These are phyloP conservation scores for Anhinga anhinga DNA, from an alignment of 2,113 vertebrate genomes.

Conservation along the genomic window DNA sequence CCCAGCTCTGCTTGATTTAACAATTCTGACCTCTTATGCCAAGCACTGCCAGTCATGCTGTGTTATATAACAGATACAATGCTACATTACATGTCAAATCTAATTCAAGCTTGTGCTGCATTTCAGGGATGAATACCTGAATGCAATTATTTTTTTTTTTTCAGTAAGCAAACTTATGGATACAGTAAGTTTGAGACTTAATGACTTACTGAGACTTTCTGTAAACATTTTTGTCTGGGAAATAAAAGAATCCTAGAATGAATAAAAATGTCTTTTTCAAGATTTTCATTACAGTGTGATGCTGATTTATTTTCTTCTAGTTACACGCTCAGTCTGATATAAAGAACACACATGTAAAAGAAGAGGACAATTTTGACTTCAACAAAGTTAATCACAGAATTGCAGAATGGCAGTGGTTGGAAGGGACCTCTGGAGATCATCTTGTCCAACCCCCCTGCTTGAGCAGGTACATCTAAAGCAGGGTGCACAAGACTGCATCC, in stretches of 20 bases:
- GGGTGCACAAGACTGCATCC: too few relatives aligned
- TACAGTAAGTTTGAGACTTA: not conserved
- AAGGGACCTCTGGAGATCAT: too few relatives aligned
- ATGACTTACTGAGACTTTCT: not conserved
- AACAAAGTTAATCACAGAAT: not conserved
- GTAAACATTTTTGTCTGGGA: not conserved
- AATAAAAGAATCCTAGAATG: not conserved
- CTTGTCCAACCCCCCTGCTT: too few relatives aligned
- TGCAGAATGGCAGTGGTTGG: too few relatives aligned
- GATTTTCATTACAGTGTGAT: not conserved
- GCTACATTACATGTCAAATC: not conserved
- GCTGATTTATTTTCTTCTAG: not conserved
- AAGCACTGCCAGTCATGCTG: not conserved
- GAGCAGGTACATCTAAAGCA: too few relatives aligned
- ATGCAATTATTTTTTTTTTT: not conserved
- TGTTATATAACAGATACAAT: not conserved
- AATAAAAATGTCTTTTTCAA: not conserved
- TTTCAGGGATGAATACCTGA: not conserved
- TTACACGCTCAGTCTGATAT: not conserved
- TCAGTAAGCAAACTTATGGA: not conserved
- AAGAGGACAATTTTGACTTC: not conserved
- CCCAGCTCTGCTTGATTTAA: not conserved
- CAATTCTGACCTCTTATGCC: not conserved
- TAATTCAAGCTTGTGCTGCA: not conserved
- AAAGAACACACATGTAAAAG: not conserved